These are phyloP conservation scores for Lordiphosa mommai DNA, from an alignment of 1,140 invertebrate species.

Conservation along the genomic window DNA sequence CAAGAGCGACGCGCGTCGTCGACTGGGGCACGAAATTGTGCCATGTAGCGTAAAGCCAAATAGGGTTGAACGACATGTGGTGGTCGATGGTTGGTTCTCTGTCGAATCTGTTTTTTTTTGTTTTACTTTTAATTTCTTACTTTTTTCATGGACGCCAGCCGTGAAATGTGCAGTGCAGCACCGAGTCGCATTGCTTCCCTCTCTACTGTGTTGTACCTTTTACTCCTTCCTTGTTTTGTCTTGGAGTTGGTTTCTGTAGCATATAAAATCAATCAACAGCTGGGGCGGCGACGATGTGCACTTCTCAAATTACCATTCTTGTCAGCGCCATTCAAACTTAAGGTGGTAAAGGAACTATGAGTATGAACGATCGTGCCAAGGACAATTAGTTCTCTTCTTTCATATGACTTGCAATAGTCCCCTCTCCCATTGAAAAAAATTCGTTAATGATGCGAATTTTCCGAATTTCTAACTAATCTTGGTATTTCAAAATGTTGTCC, in stretches of 20 bases:
- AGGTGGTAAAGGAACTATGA: too few relatives aligned
- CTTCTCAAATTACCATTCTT: slow-evolving; percentile 49
- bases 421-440: too few relatives aligned
- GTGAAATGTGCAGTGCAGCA: slow-evolving; percentile 8
- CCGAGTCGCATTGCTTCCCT: too few relatives aligned
- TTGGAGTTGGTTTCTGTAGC: slow-evolving; percentile 48
- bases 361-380: too few relatives aligned
- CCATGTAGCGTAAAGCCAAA: slow-evolving; percentile 52
- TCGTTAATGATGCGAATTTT: too few relatives aligned
- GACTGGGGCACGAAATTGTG: slow-evolving; percentile 51
- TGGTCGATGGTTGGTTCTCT: slow-evolving; percentile 7
- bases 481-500: too few relatives aligned
- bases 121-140: slow-evolving; percentile 14
- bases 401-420: too few relatives aligned
- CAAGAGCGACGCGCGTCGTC: slow-evolving; percentile 24
- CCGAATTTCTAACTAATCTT: too few relatives aligned
- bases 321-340: slow-evolving; percentile 20
- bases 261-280: slow-evolving; percentile 72
- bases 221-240: slow-evolving; percentile 11
- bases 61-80: slow-evolving; percentile 49
- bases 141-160: slow-evolving; percentile 34
- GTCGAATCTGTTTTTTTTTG: slow-evolving; percentile 15
- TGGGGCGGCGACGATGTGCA: slow-evolving; percentile 21
- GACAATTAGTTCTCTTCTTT: too few relatives aligned
- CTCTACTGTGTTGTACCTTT: too few relatives aligned